Conservation (phyloP, 2,797 vertebrate genomes). For the Sandelia bainsii region DNA sequence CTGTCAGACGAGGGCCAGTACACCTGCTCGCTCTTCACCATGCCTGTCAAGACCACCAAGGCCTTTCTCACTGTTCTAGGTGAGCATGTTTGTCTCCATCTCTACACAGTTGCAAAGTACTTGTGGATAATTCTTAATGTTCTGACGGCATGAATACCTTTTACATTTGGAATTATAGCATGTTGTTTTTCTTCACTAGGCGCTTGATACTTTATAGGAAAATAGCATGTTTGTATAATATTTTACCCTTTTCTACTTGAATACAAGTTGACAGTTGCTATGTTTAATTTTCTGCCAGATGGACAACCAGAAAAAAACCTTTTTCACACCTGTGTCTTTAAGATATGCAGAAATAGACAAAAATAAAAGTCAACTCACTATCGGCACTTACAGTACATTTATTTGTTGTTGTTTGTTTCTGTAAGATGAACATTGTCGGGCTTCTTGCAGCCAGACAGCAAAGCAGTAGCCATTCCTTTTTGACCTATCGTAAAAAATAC, state of each 20-base stretch:
- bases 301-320: conserved; percentile 10
- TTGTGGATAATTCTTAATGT: conserved; percentile 26
- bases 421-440: not conserved
- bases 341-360: not conserved
- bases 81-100: conserved; percentile 77
- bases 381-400: conserved; percentile 7
- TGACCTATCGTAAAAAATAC: no score
- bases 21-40: conserved; percentile 99
- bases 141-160: conserved; percentile 33
- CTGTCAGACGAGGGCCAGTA: conserved; percentile 96
- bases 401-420: not conserved
- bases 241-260: conserved; percentile 19
- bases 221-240: not conserved
- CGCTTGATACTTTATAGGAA: conserved; percentile 12
- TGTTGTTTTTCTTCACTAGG: conserved; percentile 6
- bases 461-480: not conserved
- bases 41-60: conserved; percentile 99
- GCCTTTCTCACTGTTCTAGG: conserved; percentile 97
- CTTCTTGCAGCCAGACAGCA: not conserved
- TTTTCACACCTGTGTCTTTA: conserved; percentile 15
- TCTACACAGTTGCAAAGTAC: conserved; percentile 17
- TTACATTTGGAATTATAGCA: conserved; percentile 14
- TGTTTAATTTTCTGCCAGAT: conserved; percentile 18
- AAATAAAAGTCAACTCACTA: conserved; percentile 19
- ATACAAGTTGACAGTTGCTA: conserved; percentile 9